phyloP scores from a whole-genome alignment of 2,888 invertebrate species.

The Hyppa rectilinea region DNA sequence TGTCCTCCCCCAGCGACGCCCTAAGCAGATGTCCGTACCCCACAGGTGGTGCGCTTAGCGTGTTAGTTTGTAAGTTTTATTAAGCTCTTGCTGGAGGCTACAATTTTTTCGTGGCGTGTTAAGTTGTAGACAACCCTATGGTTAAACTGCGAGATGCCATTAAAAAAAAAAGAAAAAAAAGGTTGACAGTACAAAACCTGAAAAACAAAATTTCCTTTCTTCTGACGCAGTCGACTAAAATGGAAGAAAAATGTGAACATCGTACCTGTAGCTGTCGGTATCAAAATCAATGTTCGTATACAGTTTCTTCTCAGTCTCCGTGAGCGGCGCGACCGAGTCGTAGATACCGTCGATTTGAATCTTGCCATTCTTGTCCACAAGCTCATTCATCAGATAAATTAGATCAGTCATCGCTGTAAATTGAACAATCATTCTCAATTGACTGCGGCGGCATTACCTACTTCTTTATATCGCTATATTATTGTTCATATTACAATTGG shows the following conservation, averaged over 20 bases:
- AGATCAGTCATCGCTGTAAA: constrained; percentile 96
- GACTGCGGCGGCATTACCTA: constrained; percentile 13
- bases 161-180: background rate
- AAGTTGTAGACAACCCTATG: no score
- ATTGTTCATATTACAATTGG: constrained; percentile 11
- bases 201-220: background rate
- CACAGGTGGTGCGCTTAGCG: no score
- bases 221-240: background rate
- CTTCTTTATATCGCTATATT: constrained; percentile 15
- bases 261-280: constrained; percentile 93
- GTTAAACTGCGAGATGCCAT: no score
- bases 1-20: no score
- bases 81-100: no score
- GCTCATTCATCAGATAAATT: constrained; percentile 95
- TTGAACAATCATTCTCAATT: constrained; percentile 57
- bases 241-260: background rate
- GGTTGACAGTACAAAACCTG: background rate
- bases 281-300: constrained; percentile 97
- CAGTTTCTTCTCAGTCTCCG: constrained; percentile 92
- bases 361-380: constrained; percentile 96
- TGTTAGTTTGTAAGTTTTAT: no score
- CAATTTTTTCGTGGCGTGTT: no score
- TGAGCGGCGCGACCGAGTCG: constrained; percentile 94
- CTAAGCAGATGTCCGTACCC: no score
- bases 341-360: constrained; percentile 96